phyloP scores from a whole-genome alignment of 2,113 vertebrate species.

The Rhinoderma darwinii region DNA sequence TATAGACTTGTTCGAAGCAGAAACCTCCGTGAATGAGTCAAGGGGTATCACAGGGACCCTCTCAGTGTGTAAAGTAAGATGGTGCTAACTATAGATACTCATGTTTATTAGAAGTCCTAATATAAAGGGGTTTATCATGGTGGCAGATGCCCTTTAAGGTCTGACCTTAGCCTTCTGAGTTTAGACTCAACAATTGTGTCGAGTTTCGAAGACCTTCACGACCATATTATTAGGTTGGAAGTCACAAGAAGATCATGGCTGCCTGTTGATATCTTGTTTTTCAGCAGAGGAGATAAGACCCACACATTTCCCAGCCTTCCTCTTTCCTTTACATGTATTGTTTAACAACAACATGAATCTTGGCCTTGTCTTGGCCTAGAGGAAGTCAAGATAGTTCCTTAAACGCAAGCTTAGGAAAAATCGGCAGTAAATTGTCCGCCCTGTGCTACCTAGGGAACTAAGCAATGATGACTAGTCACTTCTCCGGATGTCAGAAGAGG shows the following conservation, averaged over 20 bases:
- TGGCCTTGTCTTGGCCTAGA: conserved; percentile 7
- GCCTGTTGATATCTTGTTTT: conserved; percentile 23
- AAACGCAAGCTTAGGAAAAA: neutral
- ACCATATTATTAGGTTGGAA: conserved; percentile 15
- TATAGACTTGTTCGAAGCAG: no score
- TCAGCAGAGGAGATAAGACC: conserved; percentile 16
- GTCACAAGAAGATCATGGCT: neutral
- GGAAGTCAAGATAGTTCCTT: conserved; percentile 35
- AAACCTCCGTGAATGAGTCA: no score
- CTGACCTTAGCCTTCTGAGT: no score
- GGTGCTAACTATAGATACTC: no score
- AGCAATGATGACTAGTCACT: neutral
- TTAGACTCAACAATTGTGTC: neutral
- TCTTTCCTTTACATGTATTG: conserved; percentile 30
- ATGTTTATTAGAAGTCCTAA: neutral
- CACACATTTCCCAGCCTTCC: conserved; percentile 19
- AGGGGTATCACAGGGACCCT: neutral
- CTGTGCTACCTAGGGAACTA: neutral
- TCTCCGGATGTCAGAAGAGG: conserved; percentile 20
- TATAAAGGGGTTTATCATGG: neutral
- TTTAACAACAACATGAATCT: conserved; percentile 23
- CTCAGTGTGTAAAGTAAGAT: neutral
- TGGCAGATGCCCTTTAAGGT: no score
- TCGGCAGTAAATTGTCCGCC: neutral
- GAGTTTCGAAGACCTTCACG: neutral